Evolutionary conservation across 2,888 invertebrate species (phyloP).

Genomic region (Leptarthrus brevirostris): DNA sequence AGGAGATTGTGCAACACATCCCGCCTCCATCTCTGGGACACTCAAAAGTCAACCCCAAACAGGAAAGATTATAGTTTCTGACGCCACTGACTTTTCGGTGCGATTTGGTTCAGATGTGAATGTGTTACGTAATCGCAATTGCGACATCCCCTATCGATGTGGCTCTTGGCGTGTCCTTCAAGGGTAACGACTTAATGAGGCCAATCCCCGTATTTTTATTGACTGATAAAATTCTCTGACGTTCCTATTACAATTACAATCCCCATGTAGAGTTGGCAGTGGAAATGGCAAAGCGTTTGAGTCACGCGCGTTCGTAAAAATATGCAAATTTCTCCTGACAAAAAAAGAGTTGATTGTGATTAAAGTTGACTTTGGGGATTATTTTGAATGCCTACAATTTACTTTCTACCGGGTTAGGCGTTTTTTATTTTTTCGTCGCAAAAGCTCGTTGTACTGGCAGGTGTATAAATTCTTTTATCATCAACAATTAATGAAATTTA

Average conservation of each 20-base stretch:
- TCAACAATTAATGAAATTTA: no score
- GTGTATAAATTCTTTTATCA: no score
- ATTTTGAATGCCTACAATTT: no score
- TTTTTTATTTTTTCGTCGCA: no score
- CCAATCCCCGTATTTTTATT: conserved; percentile 45
- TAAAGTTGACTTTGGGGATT: not conserved
- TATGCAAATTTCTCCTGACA: conserved; percentile 1
- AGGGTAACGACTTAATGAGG: conserved; percentile 46
- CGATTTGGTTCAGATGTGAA: not conserved
- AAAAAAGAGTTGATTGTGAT: not conserved
- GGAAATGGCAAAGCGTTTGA: not conserved
- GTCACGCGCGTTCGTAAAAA: not conserved
- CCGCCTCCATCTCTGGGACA: not conserved
- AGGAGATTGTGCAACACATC: not conserved
- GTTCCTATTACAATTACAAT: not conserved
- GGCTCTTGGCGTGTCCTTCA: conserved; percentile 40
- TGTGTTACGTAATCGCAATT: conserved; percentile 35
- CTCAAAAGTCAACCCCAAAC: no score
- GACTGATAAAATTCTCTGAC: conserved; percentile 1
- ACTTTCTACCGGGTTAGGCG: no score
- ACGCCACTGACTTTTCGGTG: not conserved
- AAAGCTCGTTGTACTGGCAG: no score
- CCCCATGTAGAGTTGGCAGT: not conserved
- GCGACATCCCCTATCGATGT: conserved; percentile 40
- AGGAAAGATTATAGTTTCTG: no score